A percentile compares a stretch with the other conserved stretches of the same genome.
Evolutionary conservation across 2,888 invertebrate genomes (phyloP).

Genomic region (Branchellion lobata): DNA sequence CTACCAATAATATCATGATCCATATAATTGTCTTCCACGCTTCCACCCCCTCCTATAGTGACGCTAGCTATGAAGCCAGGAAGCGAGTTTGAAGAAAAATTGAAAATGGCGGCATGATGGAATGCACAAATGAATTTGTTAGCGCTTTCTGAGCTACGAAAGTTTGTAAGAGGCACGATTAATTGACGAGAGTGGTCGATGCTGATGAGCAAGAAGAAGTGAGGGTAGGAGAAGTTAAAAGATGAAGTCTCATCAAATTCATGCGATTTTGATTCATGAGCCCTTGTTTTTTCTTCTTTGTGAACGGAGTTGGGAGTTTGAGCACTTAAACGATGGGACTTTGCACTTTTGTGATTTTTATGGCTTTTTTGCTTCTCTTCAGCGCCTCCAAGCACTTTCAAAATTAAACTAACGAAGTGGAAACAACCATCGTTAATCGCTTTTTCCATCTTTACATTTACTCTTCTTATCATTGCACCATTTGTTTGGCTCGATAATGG

Average conservation of each 20-base stretch:
- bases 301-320: no score
- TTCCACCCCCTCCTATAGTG: neutral
- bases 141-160: no score
- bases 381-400: neutral
- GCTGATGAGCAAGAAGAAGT: no score
- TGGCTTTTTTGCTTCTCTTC: no score
- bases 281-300: no score
- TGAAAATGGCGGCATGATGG: neutral
- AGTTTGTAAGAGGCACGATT: no score
- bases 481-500: neutral
- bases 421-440: neutral
- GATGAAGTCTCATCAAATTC: no score
- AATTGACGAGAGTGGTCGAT: no score
- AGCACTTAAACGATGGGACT: no score
- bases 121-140: neutral
- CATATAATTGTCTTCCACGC: neutral
- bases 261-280: no score
- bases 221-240: no score
- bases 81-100: neutral
- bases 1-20: neutral
- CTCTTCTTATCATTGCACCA: neutral
- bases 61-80: neutral
- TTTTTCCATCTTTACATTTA: neutral
- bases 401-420: neutral
- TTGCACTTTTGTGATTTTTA: no score